Evolutionary conservation across 2,888 invertebrate genomes (phyloP).

Genomic region (Onthophagus sagittarius): DNA sequence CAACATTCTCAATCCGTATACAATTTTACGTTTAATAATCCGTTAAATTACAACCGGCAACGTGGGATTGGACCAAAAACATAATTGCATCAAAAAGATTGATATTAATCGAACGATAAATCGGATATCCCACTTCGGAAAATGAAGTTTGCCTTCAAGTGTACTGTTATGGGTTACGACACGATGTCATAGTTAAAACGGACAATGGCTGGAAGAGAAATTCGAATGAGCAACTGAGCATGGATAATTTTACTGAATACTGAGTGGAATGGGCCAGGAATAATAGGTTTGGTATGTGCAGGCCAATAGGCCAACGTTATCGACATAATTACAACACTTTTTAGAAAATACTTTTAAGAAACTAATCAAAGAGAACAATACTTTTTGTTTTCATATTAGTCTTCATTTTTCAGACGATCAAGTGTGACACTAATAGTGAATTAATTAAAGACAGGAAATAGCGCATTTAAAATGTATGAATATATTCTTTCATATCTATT

Average conservation of each 20-base stretch:
- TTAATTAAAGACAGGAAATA: too few relatives aligned
- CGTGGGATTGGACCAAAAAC: not conserved
- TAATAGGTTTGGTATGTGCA: constrained; percentile 1
- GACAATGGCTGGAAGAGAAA: constrained; percentile 4
- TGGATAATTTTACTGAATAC: constrained; percentile 3
- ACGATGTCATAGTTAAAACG: constrained; percentile 6
- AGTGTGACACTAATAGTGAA: too few relatives aligned
- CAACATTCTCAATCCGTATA: not conserved
- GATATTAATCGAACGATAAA: not conserved
- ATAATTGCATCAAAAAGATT: not conserved
- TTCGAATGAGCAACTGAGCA: constrained; percentile 5
- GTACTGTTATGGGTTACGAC: constrained; percentile 9
- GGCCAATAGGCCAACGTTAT: constrained; percentile 1
- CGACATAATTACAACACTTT: not conserved
- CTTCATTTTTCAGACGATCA: too few relatives aligned
- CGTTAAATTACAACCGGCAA: not conserved
- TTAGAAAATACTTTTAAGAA: too few relatives aligned
- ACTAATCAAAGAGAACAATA: not conserved
- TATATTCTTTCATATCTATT: too few relatives aligned
- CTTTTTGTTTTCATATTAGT: not conserved
- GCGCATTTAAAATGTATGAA: too few relatives aligned
- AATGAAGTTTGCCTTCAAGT: not conserved
- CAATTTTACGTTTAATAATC: not conserved
- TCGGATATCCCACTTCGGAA: not conserved
- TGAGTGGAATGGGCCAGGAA: not conserved